Percentiles rank a stretch among this genome's conserved stretches.
Conservation (phyloP, 2,888 invertebrate species). For the Drosophila longiperda region DNA sequence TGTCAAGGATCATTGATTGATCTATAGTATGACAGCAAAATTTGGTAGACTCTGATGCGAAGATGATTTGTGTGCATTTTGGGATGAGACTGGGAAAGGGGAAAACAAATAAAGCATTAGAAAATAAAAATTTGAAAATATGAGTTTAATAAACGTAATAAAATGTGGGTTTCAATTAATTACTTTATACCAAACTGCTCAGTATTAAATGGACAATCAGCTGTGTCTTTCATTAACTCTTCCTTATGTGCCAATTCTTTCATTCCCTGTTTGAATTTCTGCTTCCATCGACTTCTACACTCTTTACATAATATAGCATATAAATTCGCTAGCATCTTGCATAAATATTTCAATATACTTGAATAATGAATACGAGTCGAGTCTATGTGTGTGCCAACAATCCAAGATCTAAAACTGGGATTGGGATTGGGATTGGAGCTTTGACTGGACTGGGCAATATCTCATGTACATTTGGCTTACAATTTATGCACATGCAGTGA, state of each 20-base stretch:
- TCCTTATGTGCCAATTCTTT: not conserved
- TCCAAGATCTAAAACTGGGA: not conserved
- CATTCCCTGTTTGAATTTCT: not conserved
- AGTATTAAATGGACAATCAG: not conserved
- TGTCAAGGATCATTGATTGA: slow-evolving; percentile 57
- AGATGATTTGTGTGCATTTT: slow-evolving; percentile 1
- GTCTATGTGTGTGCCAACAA: slow-evolving; percentile 1
- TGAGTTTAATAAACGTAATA: not conserved
- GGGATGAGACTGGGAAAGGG: not conserved
- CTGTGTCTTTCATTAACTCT: not conserved
- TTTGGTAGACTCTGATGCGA: slow-evolving; percentile 18
- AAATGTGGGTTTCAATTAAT: not conserved
- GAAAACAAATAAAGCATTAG: not conserved
- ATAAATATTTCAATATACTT: slow-evolving; percentile 45
- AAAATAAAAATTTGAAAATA: not conserved
- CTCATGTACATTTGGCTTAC: slow-evolving; percentile 66
- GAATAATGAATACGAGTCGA: slow-evolving; percentile 17
- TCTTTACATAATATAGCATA: slow-evolving; percentile 45
- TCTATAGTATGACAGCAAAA: slow-evolving; percentile 33
- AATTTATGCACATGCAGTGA: slow-evolving; percentile 73
- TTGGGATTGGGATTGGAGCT: slow-evolving; percentile 2
- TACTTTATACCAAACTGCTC: not conserved
- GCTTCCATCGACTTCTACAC: not conserved
- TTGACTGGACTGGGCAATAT: slow-evolving; percentile 54
- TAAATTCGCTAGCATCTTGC: slow-evolving; percentile 27